These are phyloP conservation scores for Hylia prasina DNA, from an alignment of 2,113 vertebrate genomes.

Conservation along the genomic window DNA sequence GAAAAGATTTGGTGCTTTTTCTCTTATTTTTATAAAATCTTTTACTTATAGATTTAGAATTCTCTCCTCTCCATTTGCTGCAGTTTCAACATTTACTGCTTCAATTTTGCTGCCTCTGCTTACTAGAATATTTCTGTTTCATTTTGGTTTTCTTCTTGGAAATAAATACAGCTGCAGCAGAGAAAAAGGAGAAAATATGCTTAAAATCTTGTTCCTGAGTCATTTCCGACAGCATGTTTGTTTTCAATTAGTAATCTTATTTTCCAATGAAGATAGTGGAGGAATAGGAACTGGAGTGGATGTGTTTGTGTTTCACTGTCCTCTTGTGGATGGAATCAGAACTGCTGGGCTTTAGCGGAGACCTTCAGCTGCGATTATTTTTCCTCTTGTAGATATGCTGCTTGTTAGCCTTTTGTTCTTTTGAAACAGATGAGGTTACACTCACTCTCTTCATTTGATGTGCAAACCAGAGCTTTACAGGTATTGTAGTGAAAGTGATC, in stretches of 20 bases:
- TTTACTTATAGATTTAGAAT: background rate
- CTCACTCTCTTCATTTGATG: background rate
- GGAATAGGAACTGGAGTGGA: background rate
- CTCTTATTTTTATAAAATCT: background rate
- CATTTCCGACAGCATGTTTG: background rate
- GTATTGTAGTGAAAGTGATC: background rate
- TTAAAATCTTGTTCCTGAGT: background rate
- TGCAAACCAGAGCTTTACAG: background rate
- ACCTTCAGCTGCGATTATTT: background rate
- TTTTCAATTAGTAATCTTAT: background rate
- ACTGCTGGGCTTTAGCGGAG: conserved; percentile 37
- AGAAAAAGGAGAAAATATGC: background rate
- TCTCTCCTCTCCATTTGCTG: background rate
- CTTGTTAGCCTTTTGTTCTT: background rate
- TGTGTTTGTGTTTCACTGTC: conserved; percentile 58
- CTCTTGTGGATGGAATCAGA: conserved; percentile 63
- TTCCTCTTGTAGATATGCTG: background rate
- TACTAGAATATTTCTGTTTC: background rate
- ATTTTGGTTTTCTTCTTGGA: background rate
- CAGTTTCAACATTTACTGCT: background rate
- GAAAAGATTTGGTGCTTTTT: background rate
- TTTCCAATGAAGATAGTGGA: background rate
- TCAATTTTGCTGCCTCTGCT: background rate
- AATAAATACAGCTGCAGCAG: background rate
- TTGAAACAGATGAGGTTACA: background rate